A percentile compares a stretch with the other conserved stretches of the same genome.
These are phyloP conservation scores for Galago senegalensis DNA, from an alignment of 2,797 vertebrate genomes.

Conservation along the genomic window DNA sequence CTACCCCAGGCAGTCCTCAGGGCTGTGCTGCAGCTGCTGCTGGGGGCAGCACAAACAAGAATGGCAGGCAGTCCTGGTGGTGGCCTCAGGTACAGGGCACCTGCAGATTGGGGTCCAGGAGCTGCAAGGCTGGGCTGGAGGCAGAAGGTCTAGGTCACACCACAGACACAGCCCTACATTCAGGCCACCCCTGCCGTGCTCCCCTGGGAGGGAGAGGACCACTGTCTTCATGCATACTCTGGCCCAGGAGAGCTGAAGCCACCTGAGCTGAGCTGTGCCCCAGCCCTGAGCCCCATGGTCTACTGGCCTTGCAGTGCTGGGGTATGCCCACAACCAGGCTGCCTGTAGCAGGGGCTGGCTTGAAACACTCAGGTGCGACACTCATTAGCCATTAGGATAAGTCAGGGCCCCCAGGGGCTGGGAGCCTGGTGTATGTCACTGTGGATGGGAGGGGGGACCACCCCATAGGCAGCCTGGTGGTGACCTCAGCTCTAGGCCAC, in stretches of 20 bases:
- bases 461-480: conserved; percentile 75
- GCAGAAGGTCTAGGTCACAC: too few species aligned
- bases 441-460: conserved; percentile 79
- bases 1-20: too few species aligned
- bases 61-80: too few species aligned
- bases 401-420: conserved; percentile 71
- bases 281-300: background rate
- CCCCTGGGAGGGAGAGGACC: too few species aligned
- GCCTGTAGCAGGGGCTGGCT: background rate
- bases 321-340: too few species aligned
- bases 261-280: background rate
- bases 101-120: too few species aligned
- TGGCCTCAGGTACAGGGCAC: too few species aligned
- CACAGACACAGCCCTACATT: too few species aligned
- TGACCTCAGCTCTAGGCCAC: conserved; percentile 78
- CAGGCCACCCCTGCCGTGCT: too few species aligned
- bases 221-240: accelerated
- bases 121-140: too few species aligned
- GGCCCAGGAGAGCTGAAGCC: accelerated
- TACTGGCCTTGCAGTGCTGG: accelerated
- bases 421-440: conserved; percentile 62
- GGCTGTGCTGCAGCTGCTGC: too few species aligned
- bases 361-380: background rate
- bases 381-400: background rate
- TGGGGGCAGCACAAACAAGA: too few species aligned